phyloP scores from a whole-genome alignment of 2,113 vertebrate genomes.

The Etheostoma cragini region DNA sequence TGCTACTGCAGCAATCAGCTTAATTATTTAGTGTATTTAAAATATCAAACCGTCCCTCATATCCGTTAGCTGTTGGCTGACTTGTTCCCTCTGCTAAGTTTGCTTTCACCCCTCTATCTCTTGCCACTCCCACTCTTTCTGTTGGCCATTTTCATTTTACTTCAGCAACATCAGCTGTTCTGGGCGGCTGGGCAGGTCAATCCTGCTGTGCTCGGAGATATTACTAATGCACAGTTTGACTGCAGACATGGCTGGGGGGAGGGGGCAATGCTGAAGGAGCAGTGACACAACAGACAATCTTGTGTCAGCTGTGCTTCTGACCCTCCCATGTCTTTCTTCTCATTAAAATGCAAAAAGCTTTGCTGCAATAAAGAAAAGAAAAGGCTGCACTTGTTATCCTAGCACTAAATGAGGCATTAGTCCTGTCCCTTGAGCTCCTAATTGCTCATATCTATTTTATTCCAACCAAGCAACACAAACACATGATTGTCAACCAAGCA shows the following conservation, averaged over 20 bases:
- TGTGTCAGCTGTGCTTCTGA: conserved; percentile 11
- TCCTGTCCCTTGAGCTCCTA: conserved; percentile 18
- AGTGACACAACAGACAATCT: conserved; percentile 30
- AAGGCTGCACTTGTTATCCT: conserved; percentile 1
- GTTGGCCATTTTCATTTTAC: conserved; percentile 16
- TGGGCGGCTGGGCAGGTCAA: conserved; percentile 64
- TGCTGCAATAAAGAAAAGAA: background rate
- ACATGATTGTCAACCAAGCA: too few relatives aligned
- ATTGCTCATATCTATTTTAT: conserved; percentile 1
- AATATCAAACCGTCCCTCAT: conserved; percentile 52
- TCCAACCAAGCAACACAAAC: background rate
- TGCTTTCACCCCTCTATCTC: conserved; percentile 14
- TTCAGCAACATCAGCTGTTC: conserved; percentile 61
- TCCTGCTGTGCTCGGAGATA: conserved; percentile 60
- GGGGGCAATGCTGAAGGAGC: conserved; percentile 17
- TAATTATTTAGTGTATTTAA: conserved; percentile 40
- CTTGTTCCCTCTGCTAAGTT: conserved; percentile 18
- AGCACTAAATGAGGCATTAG: conserved; percentile 11
- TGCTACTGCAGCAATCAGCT: conserved; percentile 21
- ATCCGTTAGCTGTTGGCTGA: conserved; percentile 70
- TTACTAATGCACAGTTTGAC: conserved; percentile 72
- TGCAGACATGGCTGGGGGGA: conserved; percentile 42
- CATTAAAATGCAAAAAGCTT: background rate
- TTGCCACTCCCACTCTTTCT: background rate
- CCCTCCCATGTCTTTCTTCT: background rate